Conservation (phyloP, 1,140 invertebrate species). For the Pararge aegeria region DNA sequence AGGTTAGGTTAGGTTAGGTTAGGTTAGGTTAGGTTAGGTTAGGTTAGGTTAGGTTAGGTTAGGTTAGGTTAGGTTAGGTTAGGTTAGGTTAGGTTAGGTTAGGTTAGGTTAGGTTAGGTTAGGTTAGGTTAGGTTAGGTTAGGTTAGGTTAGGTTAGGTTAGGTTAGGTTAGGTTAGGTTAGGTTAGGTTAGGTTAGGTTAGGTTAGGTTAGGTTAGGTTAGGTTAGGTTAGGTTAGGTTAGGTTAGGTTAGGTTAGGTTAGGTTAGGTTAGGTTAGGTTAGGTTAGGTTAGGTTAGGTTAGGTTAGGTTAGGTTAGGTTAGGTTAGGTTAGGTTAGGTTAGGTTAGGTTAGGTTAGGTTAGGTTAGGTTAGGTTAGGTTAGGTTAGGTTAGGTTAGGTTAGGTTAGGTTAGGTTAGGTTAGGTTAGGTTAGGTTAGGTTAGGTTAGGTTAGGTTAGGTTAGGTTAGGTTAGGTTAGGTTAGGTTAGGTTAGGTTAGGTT, state of each 20-base stretch:
- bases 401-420: constrained; percentile 10
- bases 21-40: constrained; percentile 10
- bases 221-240: constrained; percentile 10
- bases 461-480: constrained; percentile 10
- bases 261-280: constrained; percentile 10
- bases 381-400: constrained; percentile 10
- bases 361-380: constrained; percentile 10
- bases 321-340: constrained; percentile 10
- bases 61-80: constrained; percentile 10
- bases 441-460: constrained; percentile 9
- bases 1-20: constrained; percentile 10
- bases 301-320: constrained; percentile 10
- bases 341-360: constrained; percentile 10
- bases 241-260: constrained; percentile 10
- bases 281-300: constrained; percentile 10
- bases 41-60: constrained; percentile 10
- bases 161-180: constrained; percentile 10
- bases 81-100: constrained; percentile 10
- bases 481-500: constrained; percentile 10
- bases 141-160: constrained; percentile 10
- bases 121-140: constrained; percentile 10
- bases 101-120: constrained; percentile 10
- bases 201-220: constrained; percentile 10
- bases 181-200: constrained; percentile 10
- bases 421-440: constrained; percentile 10